phyloP scores from a whole-genome alignment of 2,797 vertebrate species.

The Centroberyx gerrardi region DNA sequence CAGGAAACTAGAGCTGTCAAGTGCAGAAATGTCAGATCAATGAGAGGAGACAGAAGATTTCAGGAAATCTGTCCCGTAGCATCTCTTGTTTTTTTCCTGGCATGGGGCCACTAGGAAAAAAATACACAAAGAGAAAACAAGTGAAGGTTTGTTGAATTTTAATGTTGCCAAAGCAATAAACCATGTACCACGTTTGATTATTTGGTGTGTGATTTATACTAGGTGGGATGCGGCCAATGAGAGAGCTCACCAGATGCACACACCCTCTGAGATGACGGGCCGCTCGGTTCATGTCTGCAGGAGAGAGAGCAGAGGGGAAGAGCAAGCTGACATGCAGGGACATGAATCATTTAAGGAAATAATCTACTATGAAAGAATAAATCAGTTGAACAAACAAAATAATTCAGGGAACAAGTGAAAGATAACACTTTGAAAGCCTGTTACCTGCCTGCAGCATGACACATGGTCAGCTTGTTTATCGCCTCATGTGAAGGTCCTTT shows the following conservation, averaged over 20 bases:
- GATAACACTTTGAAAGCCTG: background rate
- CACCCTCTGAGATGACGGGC: background rate
- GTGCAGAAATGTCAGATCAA: conserved; percentile 42
- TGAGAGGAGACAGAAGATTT: conserved; percentile 3
- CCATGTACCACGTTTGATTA: background rate
- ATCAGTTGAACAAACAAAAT: conserved; percentile 12
- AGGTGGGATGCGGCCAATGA: background rate
- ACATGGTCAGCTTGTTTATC: background rate
- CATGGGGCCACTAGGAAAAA: conserved; percentile 31
- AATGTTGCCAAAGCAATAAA: conserved; percentile 7
- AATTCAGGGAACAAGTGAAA: background rate
- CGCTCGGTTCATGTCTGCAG: conserved; percentile 1
- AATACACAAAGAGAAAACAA: background rate
- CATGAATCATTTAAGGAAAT: conserved; percentile 35
- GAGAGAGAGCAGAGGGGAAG: background rate
- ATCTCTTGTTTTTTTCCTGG: conserved; percentile 1
- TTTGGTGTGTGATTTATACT: background rate
- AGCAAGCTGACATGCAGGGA: conserved; percentile 26
- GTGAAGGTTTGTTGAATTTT: background rate
- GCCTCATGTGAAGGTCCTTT: conserved; percentile 2
- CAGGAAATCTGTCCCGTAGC: conserved; percentile 7
- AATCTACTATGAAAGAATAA: conserved; percentile 17
- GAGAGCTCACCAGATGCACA: conserved; percentile 9
- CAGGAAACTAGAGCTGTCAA: conserved; percentile 24
- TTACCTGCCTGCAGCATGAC: background rate